These are phyloP conservation scores for Apteryx mantelli DNA, from an alignment of 2,113 vertebrate genomes.

Conservation along the genomic window DNA sequence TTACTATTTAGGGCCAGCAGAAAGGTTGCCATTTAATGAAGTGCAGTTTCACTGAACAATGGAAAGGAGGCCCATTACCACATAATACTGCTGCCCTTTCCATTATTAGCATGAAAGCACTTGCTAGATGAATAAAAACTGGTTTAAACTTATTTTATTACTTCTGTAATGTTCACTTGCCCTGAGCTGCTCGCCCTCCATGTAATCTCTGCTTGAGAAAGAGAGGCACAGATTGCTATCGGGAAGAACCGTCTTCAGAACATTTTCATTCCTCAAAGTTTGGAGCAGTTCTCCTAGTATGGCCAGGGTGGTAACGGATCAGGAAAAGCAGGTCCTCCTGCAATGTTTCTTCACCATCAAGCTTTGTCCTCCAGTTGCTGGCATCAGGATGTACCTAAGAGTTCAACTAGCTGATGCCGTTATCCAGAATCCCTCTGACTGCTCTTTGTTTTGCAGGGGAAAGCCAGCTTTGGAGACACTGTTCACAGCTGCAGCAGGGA, in stretches of 20 bases:
- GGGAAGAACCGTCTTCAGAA: neutral
- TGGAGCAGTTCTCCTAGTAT: neutral
- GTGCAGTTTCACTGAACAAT: constrained; percentile 47
- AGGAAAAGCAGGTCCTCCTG: neutral
- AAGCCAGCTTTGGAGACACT: neutral
- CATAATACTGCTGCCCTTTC: constrained; percentile 35
- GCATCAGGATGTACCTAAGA: neutral
- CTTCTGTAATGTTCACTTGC: constrained; percentile 36
- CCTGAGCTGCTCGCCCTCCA: neutral
- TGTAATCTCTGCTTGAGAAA: neutral
- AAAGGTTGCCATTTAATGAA: constrained; percentile 64
- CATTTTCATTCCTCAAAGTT: constrained; percentile 4
- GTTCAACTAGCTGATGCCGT: neutral
- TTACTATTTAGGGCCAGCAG: constrained; percentile 63
- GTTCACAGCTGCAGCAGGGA: neutral
- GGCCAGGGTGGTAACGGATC: neutral
- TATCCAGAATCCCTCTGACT: neutral
- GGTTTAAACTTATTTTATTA: constrained; percentile 42
- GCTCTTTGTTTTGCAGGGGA: neutral
- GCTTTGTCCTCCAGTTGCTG: neutral
- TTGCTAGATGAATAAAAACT: constrained; percentile 31
- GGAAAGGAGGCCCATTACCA: constrained; percentile 28
- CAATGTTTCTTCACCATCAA: neutral
- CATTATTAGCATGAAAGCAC: constrained; percentile 51
- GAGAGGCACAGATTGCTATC: neutral